These are phyloP conservation scores for Colaptes auratus DNA, from an alignment of 2,113 vertebrate species.

Conservation along the genomic window DNA sequence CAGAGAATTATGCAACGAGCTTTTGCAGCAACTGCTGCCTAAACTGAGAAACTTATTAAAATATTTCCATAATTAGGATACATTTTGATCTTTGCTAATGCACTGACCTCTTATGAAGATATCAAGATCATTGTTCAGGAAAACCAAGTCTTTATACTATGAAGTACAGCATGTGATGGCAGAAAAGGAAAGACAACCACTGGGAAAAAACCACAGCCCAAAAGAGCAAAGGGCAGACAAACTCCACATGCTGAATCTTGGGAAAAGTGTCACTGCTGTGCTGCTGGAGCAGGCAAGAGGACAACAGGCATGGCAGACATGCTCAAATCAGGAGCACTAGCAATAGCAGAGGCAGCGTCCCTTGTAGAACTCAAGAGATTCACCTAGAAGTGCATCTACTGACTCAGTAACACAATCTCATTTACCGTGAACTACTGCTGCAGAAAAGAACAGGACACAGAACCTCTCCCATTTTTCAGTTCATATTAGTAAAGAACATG, in stretches of 20 bases:
- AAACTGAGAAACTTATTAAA: not conserved
- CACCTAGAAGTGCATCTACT: rapidly evolving
- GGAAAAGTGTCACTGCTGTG: not conserved
- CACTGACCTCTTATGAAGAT: rapidly evolving
- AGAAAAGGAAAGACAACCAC: not conserved
- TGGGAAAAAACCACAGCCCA: rapidly evolving
- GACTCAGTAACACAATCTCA: not conserved
- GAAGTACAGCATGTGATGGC: not conserved
- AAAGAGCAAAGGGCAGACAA: not conserved
- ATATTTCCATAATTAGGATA: not conserved
- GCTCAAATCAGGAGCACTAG: rapidly evolving
- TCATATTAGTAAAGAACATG: not conserved
- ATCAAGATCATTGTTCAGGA: not conserved
- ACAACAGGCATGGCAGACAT: rapidly evolving
- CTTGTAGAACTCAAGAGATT: not conserved
- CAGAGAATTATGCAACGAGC: not conserved
- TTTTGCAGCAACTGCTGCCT: not conserved
- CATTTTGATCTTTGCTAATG: not conserved
- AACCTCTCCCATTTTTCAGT: not conserved
- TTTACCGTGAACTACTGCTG: not conserved
- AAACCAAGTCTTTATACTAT: not conserved
- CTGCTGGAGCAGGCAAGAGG: not conserved
- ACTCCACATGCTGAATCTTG: not conserved
- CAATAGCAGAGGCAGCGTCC: not conserved
- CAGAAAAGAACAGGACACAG: not conserved